Evolutionary conservation across 2,888 invertebrate genomes (phyloP), one percentile per base, ranked within the genome.

Genomic region (Drosophila meridionalis): DNA sequence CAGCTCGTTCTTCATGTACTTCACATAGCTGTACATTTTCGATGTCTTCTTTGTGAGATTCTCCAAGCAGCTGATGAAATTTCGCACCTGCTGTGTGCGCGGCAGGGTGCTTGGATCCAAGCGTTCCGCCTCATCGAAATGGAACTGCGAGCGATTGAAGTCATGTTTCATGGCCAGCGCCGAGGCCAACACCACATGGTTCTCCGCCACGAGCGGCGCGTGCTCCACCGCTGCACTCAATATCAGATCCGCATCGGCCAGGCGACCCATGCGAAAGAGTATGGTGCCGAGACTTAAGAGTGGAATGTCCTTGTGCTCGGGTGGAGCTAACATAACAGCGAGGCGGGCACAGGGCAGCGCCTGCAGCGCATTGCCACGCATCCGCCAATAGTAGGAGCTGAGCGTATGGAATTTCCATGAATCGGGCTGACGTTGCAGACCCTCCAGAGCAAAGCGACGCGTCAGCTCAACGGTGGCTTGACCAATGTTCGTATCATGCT

Each of bases 341-440:
- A 92, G 69, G 2, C 92, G 87, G 0, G 93, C 93, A 64, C 93
- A 93, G 59, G 92, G 92, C 8, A 92, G 57, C 2, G 93, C 93
- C 60, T 92, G 85, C 56, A 84, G 65, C 0, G 92, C 93, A 72
- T 92, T 90, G 11, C 93, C 93, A 3, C 86, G 87, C 83, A 92
- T 89, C 0, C 93, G 92, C 93, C 93, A 93, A 66, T 92, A 93
- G 58, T 92, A 93, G 0, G 93, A 93, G 68, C 91, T 89, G 1
- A 93, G 59, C 6, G 92, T 91, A 64, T 93, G 91, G 59, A 91
- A 92, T 56, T 92, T 92, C 93, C 93, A 93, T 1, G 92, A 92
- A 2, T 76, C 73, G 3, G 92, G 92, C 71, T 90, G 89, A 34
- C 85, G 89, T 50, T 87, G 87, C 20, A 90, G 73, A 0, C 92